Percentiles rank a stretch among this genome's conserved stretches.
phyloP scores from a whole-genome alignment of 2,888 invertebrate genomes.

The Plutella xylostella region DNA sequence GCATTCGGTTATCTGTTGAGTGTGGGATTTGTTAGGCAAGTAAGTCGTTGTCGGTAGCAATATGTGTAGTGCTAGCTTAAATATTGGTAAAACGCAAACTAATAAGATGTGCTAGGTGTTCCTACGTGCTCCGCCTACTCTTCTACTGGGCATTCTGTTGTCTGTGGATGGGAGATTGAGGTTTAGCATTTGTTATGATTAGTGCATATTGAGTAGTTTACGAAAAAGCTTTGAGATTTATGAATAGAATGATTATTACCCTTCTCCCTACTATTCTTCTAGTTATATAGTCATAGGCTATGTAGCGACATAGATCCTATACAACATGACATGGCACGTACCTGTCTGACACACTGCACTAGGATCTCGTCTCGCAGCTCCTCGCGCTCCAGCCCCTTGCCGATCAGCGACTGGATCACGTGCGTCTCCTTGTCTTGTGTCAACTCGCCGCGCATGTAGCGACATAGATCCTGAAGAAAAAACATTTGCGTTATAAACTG shows the following conservation, averaged over 20 bases:
- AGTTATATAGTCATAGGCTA: too few species aligned
- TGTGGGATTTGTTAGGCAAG: neutral
- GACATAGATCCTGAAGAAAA: slow-evolving; percentile 80
- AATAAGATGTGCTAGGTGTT: too few species aligned
- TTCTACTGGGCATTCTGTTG: slow-evolving; percentile 87
- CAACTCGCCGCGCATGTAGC: slow-evolving; percentile 89
- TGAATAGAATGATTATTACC: too few species aligned
- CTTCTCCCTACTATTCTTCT: too few species aligned
- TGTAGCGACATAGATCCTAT: too few species aligned
- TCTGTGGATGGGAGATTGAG: too few species aligned
- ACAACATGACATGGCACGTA: too few species aligned
- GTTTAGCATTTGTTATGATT: too few species aligned
- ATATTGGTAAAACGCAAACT: too few species aligned
- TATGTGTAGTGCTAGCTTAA: too few species aligned
- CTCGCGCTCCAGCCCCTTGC: slow-evolving; percentile 89
- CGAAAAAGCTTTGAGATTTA: too few species aligned
- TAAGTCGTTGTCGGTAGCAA: neutral
- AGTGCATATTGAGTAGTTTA: too few species aligned
- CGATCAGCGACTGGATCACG: slow-evolving; percentile 86
- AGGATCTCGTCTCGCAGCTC: slow-evolving; percentile 93
- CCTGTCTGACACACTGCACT: slow-evolving; percentile 88
- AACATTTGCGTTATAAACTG: neutral
- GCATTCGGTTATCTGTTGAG: slow-evolving; percentile 78
- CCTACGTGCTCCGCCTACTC: slow-evolving; percentile 88
- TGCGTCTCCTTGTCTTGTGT: slow-evolving; percentile 85